Conservation (phyloP, 2,888 invertebrate genomes). For the Drosophila meridionalis region DNA sequence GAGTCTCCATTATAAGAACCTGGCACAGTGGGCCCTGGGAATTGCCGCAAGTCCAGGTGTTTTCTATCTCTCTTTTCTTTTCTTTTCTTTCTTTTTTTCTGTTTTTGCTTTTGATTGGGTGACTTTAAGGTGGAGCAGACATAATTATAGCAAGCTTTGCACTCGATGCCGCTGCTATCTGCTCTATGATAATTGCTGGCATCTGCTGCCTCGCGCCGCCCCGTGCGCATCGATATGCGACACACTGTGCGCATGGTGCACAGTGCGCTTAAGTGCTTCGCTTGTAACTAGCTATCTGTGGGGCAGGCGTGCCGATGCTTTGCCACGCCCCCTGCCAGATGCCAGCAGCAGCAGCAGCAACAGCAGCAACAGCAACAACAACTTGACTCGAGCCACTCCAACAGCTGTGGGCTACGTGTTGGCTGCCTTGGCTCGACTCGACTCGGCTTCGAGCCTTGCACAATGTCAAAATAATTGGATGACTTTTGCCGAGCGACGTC, state of each 20-base stretch:
- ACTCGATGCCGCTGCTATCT: slow-evolving; percentile 34
- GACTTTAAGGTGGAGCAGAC: slow-evolving; percentile 37
- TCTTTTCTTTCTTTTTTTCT: too few relatives aligned
- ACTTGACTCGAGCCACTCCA: slow-evolving; percentile 40
- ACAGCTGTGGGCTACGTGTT: slow-evolving; percentile 46
- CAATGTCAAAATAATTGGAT: slow-evolving; percentile 80
- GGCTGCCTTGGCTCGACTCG: slow-evolving; percentile 10
- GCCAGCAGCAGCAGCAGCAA: slow-evolving; percentile 8
- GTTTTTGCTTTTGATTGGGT: slow-evolving; percentile 30
- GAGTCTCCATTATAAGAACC: slow-evolving; percentile 6
- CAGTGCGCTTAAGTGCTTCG: slow-evolving; percentile 58
- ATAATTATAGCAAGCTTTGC: slow-evolving; percentile 36
- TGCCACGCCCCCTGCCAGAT: slow-evolving; percentile 64
- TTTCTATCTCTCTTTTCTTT: neutral
- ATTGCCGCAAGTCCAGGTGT: slow-evolving; percentile 14
- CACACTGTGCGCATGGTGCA: slow-evolving; percentile 51
- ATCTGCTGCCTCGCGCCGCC: slow-evolving; percentile 9
- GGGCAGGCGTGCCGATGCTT: slow-evolving; percentile 65
- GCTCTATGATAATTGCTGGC: slow-evolving; percentile 33
- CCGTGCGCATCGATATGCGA: slow-evolving; percentile 24
- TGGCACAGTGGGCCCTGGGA: slow-evolving; percentile 49
- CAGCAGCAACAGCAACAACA: neutral
- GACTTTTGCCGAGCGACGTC: slow-evolving; percentile 49
- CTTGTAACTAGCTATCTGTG: slow-evolving; percentile 73
- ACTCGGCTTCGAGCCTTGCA: slow-evolving; percentile 28